These are phyloP conservation scores for Nannoperca obscura DNA, from an alignment of 2,797 vertebrate species.

Conservation along the genomic window DNA sequence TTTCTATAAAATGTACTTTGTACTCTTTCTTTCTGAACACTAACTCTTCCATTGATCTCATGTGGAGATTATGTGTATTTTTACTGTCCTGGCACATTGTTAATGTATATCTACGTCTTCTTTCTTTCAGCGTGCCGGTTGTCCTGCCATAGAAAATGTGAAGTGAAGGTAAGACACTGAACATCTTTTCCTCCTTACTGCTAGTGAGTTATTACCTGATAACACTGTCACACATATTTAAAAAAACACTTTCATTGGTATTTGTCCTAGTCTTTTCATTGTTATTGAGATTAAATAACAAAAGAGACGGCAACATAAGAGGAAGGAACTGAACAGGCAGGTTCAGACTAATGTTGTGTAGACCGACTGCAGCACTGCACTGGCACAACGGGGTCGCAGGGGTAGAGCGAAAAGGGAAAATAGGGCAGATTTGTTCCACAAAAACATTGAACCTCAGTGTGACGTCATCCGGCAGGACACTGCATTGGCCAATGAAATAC, in stretches of 20 bases:
- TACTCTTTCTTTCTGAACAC: neutral
- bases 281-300: neutral
- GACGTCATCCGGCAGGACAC: neutral
- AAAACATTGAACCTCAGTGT: neutral
- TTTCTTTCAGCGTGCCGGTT: constrained; percentile 73
- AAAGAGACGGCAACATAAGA: neutral
- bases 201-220: neutral
- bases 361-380: too few relatives aligned
- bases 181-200: neutral
- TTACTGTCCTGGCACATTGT: too few relatives aligned
- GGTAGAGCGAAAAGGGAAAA: neutral
- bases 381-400: neutral
- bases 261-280: neutral
- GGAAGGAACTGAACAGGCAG: neutral
- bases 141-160: constrained; percentile 82
- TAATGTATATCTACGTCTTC: too few relatives aligned
- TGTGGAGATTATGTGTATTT: neutral
- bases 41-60: neutral
- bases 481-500: neutral
- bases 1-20: neutral
- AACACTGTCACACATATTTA: neutral
- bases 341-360: neutral
- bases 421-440: neutral
- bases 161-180: constrained; percentile 79
- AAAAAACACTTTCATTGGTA: neutral